Conservation (phyloP, 1,140 invertebrate species). For the Papilio polyxenes region DNA sequence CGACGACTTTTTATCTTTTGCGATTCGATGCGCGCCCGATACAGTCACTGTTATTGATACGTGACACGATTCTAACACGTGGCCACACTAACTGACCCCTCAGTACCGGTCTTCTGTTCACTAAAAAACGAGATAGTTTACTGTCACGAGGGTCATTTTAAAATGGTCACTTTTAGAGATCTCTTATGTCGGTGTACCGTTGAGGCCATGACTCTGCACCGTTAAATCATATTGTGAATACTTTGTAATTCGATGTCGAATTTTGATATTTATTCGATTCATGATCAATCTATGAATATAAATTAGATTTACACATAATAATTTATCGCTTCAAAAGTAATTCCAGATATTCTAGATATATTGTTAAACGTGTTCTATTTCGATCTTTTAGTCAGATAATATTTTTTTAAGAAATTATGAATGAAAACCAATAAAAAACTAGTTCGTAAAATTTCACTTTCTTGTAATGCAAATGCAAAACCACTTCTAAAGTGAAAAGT, state of each 20-base stretch:
- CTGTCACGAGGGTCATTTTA: conserved; percentile 1
- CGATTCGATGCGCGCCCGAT: conserved; percentile 34
- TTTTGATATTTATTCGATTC: conserved; percentile 35
- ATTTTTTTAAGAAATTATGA: background rate
- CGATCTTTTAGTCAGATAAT: background rate
- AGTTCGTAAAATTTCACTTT: background rate
- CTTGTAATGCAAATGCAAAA: background rate
- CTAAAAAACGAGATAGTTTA: background rate
- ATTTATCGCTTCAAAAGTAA: background rate
- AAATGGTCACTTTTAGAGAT: conserved; percentile 25
- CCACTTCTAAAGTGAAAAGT: background rate
- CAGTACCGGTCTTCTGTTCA: background rate
- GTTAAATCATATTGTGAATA: conserved; percentile 46
- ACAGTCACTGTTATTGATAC: conserved; percentile 36
- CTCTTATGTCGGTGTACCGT: conserved; percentile 3
- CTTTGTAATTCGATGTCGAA: conserved; percentile 27
- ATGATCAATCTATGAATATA: conserved; percentile 21
- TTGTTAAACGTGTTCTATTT: background rate
- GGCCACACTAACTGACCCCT: conserved; percentile 8
- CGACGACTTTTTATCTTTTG: conserved; percentile 26
- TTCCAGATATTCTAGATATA: background rate
- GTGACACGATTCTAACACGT: conserved; percentile 30
- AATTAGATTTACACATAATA: background rate
- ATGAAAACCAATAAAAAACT: too few species aligned
- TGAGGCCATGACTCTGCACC: conserved; percentile 40